These are phyloP conservation scores for Melanargia galathea DNA, from an alignment of 2,888 invertebrate species.

Conservation along the genomic window DNA sequence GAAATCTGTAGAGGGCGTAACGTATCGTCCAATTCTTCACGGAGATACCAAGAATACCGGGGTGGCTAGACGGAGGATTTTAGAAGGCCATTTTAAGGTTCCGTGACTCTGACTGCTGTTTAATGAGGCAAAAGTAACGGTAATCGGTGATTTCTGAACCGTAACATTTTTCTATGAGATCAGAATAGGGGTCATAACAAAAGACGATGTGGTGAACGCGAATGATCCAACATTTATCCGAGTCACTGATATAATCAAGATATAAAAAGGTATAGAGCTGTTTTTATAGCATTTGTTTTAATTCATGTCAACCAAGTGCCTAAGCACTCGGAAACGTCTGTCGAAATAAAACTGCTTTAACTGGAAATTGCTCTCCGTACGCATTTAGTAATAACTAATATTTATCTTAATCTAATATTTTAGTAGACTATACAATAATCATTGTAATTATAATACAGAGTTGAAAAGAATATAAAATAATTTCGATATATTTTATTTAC, in stretches of 20 bases:
- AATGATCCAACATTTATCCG: constrained; percentile 1
- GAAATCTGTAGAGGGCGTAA: constrained; percentile 32
- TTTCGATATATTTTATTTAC: too few relatives aligned
- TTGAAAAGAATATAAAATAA: too few relatives aligned
- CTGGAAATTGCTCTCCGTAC: too few relatives aligned
- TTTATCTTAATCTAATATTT: too few relatives aligned
- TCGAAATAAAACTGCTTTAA: too few relatives aligned
- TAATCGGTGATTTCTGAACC: constrained; percentile 18
- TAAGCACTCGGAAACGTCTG: too few relatives aligned
- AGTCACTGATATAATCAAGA: background rate
- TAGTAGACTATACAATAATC: too few relatives aligned
- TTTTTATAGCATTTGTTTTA: background rate
- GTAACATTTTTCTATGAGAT: constrained; percentile 17
- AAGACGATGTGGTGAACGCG: constrained; percentile 8
- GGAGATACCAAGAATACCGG: constrained; percentile 60
- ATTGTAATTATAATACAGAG: too few relatives aligned
- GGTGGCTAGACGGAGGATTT: constrained; percentile 37
- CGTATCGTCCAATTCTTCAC: constrained; percentile 59
- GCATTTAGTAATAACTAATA: too few relatives aligned
- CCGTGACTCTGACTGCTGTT: constrained; percentile 14
- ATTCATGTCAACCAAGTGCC: background rate
- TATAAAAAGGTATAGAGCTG: background rate
- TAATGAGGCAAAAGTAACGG: constrained; percentile 23
- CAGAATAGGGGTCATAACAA: constrained; percentile 10
- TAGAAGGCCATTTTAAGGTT: constrained; percentile 23